phyloP scores from a whole-genome alignment of 2,888 invertebrate genomes.

The Nomada ruficornis region DNA sequence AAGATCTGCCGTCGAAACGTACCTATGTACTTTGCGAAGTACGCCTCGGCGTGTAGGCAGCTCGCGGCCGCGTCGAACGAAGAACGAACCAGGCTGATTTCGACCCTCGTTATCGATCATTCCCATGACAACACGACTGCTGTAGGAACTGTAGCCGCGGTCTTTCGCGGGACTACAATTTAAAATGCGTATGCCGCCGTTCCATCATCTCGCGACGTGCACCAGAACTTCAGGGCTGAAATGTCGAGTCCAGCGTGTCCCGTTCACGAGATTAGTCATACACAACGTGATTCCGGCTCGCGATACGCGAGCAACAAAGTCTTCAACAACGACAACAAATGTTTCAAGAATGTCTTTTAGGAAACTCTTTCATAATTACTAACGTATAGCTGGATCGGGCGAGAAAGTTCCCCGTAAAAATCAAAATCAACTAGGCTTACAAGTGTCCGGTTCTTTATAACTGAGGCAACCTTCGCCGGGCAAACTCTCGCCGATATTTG shows the following conservation, averaged over 20 bases:
- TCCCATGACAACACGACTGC: slow-evolving; percentile 44
- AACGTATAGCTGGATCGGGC: too few relatives aligned
- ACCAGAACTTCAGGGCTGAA: slow-evolving; percentile 36
- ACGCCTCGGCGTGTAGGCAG: slow-evolving; percentile 6
- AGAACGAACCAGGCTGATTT: slow-evolving; percentile 14
- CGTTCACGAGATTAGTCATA: slow-evolving; percentile 59
- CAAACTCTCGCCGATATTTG: not conserved
- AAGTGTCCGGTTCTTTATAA: not conserved
- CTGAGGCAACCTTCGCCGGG: slow-evolving; percentile 11
- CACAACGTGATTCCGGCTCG: slow-evolving; percentile 36
- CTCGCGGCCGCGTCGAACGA: slow-evolving; percentile 1
- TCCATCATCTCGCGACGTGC: slow-evolving; percentile 27
- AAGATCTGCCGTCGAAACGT: not conserved
- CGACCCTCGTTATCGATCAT: slow-evolving; percentile 51
- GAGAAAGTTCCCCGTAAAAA: not conserved
- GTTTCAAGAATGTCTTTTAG: not conserved
- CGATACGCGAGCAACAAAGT: slow-evolving; percentile 16
- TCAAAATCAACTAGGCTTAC: not conserved
- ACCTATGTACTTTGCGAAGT: not conserved
- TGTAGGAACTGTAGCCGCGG: slow-evolving; percentile 1
- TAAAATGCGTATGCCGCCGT: slow-evolving; percentile 23
- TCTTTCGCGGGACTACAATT: slow-evolving; percentile 31
- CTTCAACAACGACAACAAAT: not conserved
- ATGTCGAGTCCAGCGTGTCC: slow-evolving; percentile 26
- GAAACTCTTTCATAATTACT: not conserved